Evolutionary conservation across 2,113 vertebrate genomes (phyloP), one percentile per base, ranked within the genome.

Genomic region (Seriola dumerili): DNA sequence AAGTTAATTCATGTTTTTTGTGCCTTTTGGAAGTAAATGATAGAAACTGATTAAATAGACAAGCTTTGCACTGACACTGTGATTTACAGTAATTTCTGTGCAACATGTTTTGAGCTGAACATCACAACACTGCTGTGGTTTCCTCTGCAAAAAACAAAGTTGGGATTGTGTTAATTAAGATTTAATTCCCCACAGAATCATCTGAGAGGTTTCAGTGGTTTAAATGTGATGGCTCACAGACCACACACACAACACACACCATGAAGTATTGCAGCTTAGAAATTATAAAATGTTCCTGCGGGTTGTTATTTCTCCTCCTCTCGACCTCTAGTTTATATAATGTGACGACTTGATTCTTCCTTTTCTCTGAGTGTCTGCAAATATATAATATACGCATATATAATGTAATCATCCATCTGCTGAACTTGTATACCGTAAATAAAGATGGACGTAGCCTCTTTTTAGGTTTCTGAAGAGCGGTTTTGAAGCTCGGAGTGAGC

Each of bases 161-260:
- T 0, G 0, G 34, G 19, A 19, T 55, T n/a, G 21, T 25, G 21
- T 76, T 71, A 36, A 71, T 65, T 52, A 29, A 44, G 64, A 55
- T 9, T 68, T 34, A 36, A 69, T 62, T 63, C 57, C 54, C 44
- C 8, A 36, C 40, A 8, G 38, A 63, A 73, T 38, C 64, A 70
- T n/a, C 12, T 16, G 36, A 17, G 76, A 38, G 52, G 5, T 8
- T 62, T 46, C 46, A 5, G 5, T 59, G 42, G 70, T 64, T 78
- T 64, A 11, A 58, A 4, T 52, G 70, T 61, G 29, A 8, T 54
- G 1, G 63, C 50, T 64, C 69, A 21, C 38, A 58, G 40, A 48
- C 57, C 73, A 69, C 81, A 76, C 81, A 76, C 76, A 76, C 65
- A 66, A 83, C 77, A 79, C 8, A 83, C 77, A 79, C 8, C 65